phyloP scores from a whole-genome alignment of 2,888 invertebrate genomes.

The Ctenicera cuprea region DNA sequence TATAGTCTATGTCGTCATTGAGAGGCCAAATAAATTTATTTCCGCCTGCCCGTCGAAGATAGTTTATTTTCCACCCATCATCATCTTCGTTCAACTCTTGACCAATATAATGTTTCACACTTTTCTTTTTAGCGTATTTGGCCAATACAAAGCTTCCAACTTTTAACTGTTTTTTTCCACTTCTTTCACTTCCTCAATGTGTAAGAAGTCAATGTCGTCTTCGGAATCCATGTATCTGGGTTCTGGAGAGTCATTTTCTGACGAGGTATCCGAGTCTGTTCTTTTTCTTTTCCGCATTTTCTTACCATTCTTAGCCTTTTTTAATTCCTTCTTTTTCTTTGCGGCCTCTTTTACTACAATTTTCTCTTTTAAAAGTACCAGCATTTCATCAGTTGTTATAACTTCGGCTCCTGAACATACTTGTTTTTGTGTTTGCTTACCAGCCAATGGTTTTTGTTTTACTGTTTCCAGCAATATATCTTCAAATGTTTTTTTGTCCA shows the following conservation, averaged over 20 bases:
- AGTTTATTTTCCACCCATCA: not conserved
- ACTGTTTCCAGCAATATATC: slow-evolving; percentile 32
- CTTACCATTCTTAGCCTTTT: not conserved
- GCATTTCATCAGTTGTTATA: slow-evolving; percentile 28
- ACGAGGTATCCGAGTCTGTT: not conserved
- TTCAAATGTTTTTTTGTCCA: slow-evolving; percentile 35
- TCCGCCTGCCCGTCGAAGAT: not conserved
- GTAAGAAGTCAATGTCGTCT: not conserved
- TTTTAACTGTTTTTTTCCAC: too few species aligned
- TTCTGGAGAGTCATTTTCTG: not conserved
- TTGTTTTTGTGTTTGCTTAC: not conserved
- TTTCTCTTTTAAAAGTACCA: not conserved
- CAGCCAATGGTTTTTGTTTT: not conserved
- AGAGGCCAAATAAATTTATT: not conserved
- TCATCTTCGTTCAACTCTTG: not conserved
- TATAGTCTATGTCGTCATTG: not conserved
- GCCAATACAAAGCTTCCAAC: not conserved
- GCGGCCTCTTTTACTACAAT: not conserved
- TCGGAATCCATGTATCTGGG: not conserved
- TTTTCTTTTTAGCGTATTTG: not conserved
- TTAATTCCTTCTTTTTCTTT: not conserved
- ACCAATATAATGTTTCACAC: too few species aligned
- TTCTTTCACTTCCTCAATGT: not conserved
- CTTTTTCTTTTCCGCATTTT: not conserved
- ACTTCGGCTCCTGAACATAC: slow-evolving; percentile 29